A percentile compares a stretch with the other conserved stretches of the same genome.
These are phyloP conservation scores for Drosophila planitibia DNA, from an alignment of 2,888 invertebrate genomes.

Conservation along the genomic window DNA sequence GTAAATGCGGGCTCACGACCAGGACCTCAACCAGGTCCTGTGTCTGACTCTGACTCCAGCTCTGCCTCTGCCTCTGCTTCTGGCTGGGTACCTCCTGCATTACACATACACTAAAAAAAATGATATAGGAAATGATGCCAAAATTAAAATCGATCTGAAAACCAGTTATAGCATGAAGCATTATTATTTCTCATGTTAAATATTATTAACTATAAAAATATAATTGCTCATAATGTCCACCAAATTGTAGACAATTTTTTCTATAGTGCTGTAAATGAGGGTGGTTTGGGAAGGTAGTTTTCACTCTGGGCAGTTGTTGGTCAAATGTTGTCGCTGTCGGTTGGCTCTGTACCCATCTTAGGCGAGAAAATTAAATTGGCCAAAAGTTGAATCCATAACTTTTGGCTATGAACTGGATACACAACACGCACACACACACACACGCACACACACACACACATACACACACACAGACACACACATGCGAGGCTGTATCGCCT, in stretches of 20 bases:
- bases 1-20: constrained; percentile 76
- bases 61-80: constrained; percentile 18
- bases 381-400: constrained; percentile 83
- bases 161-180: background rate
- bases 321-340: constrained; percentile 59
- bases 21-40: constrained; percentile 39
- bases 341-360: constrained; percentile 78
- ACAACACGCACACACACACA: constrained; percentile 55
- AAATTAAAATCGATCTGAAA: background rate
- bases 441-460: constrained; percentile 37
- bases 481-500: constrained; percentile 48
- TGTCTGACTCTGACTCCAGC: constrained; percentile 28
- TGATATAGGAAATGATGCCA: background rate
- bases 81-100: constrained; percentile 47
- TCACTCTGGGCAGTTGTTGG: constrained; percentile 4
- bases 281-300: background rate
- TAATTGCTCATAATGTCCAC: background rate
- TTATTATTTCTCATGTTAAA: background rate
- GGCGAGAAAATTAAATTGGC: constrained; percentile 84
- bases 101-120: constrained; percentile 29
- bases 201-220: background rate
- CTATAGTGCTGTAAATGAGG: background rate
- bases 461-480: constrained; percentile 44
- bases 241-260: background rate
- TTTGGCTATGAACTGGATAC: constrained; percentile 73